These are phyloP conservation scores for Chascanopsetta lugubris DNA, from an alignment of 2,113 vertebrate species.

Conservation along the genomic window DNA sequence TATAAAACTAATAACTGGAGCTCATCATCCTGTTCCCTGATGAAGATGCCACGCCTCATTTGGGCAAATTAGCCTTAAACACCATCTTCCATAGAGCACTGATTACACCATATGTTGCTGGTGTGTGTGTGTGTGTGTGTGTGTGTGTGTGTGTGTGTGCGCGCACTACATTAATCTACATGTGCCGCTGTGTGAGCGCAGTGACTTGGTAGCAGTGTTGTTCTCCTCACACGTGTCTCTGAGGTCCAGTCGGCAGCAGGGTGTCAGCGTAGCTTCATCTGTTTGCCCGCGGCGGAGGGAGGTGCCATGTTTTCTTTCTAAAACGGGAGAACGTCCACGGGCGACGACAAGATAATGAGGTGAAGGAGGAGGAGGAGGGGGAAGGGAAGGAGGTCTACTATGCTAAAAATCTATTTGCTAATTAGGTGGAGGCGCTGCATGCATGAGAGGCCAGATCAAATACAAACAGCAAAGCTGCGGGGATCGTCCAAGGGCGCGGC, in stretches of 20 bases:
- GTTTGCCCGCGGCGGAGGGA: conserved; percentile 18
- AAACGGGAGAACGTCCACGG: conserved; percentile 41
- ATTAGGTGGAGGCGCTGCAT: conserved; percentile 58
- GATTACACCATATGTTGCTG: neutral
- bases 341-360: conserved; percentile 57
- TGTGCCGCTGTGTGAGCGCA: neutral
- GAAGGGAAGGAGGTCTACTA: conserved; percentile 38
- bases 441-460: conserved; percentile 56
- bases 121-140: neutral
- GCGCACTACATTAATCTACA: neutral
- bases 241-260: conserved; percentile 18
- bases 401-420: conserved; percentile 60
- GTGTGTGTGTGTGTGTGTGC: neutral
- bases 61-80: neutral
- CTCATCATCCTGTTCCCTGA: neutral
- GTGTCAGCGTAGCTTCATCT: conserved; percentile 20
- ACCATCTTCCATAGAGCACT: neutral
- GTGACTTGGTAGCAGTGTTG: neutral
- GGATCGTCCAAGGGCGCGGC: conserved; percentile 38
- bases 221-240: conserved; percentile 2
- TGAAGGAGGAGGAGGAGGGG: conserved; percentile 43
- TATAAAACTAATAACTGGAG: no score
- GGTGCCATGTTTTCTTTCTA: conserved; percentile 22
- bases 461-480: conserved; percentile 48
- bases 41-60: neutral